Evolutionary conservation across 2,888 invertebrate genomes (phyloP).

Genomic region (Zele albiditarsus): DNA sequence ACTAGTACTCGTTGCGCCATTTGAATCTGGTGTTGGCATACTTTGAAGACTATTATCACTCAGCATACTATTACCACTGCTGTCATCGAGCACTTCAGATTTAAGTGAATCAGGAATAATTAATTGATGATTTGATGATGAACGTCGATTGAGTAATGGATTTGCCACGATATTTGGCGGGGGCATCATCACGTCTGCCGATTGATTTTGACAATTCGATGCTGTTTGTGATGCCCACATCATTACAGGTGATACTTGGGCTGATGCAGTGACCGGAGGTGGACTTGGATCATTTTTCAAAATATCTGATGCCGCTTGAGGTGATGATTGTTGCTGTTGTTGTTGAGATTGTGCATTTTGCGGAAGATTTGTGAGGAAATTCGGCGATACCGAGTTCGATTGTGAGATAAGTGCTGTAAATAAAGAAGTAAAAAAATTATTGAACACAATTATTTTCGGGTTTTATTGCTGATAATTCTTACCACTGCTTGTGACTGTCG

Average conservation of each 20-base stretch:
- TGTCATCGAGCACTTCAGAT: conserved; percentile 81
- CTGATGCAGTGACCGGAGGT: conserved; percentile 58
- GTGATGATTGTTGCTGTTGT: conserved; percentile 34
- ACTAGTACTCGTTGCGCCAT: conserved; percentile 60
- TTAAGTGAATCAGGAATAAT: conserved; percentile 76
- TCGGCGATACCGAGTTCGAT: conserved; percentile 53
- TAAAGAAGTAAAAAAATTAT: conserved; percentile 1
- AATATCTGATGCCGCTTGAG: conserved; percentile 51
- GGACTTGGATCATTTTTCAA: conserved; percentile 67
- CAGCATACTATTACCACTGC: conserved; percentile 79
- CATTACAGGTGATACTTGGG: conserved; percentile 66
- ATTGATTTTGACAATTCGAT: conserved; percentile 55
- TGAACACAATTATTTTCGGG: neutral
- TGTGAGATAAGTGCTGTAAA: conserved; percentile 60
- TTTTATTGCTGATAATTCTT: conserved; percentile 11
- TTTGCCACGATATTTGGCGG: conserved; percentile 79
- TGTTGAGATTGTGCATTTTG: conserved; percentile 40
- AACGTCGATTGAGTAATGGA: conserved; percentile 74
- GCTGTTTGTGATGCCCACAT: conserved; percentile 62
- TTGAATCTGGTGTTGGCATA: conserved; percentile 62
- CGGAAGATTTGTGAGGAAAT: conserved; percentile 49
- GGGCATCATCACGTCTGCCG: conserved; percentile 81
- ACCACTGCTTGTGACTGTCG: conserved; percentile 51
- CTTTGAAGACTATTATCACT: conserved; percentile 72
- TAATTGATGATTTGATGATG: conserved; percentile 75